Evolutionary conservation across 2,888 invertebrate genomes (phyloP).

Genomic region (Cantharis rustica): DNA sequence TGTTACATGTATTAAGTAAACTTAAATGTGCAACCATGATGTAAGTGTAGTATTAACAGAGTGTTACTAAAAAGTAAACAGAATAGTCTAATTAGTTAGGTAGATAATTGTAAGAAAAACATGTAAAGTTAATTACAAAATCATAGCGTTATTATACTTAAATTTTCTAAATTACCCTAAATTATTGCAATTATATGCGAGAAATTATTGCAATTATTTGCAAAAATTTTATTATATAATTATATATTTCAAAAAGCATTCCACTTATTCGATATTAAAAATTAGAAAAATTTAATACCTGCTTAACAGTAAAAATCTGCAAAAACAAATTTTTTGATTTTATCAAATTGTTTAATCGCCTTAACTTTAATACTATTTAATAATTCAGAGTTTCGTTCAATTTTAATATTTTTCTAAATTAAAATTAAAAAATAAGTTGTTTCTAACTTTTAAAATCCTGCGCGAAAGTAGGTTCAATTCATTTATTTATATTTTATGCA

Average conservation of each 20-base stretch:
- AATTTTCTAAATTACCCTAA: not conserved
- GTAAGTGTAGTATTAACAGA: not conserved
- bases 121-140: not conserved
- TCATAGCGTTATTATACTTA: not conserved
- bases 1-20: not conserved
- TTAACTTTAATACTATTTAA: no score
- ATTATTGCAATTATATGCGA: not conserved
- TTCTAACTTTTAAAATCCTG: no score
- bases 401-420: no score
- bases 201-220: not conserved
- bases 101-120: not conserved
- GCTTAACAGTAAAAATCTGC: not conserved
- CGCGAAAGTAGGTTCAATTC: no score
- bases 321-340: not conserved
- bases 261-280: not conserved
- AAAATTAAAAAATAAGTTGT: no score
- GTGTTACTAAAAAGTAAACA: not conserved
- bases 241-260: not conserved
- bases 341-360: no score
- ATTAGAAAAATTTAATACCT: not conserved
- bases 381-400: no score
- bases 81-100: not conserved
- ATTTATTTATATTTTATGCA: no score
- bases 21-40: not conserved
- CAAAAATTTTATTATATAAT: not conserved